Conservation (phyloP, 1,140 invertebrate genomes). For the Stratiolaelaps scimitus region DNA sequence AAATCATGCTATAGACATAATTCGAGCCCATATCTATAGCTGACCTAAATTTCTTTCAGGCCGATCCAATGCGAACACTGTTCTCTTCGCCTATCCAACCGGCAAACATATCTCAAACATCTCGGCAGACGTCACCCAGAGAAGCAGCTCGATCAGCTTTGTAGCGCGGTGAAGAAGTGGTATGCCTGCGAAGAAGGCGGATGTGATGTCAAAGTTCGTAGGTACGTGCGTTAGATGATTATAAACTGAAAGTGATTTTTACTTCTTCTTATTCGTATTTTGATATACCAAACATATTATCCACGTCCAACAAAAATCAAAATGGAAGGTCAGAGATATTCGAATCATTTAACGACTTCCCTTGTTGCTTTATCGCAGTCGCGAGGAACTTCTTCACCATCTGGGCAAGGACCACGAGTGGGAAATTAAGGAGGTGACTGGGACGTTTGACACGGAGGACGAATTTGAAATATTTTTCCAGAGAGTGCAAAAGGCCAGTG, state of each 20-base stretch:
- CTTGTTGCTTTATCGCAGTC: neutral
- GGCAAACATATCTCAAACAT: conserved; percentile 26
- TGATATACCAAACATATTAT: too few relatives aligned
- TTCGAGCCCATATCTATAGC: too few relatives aligned
- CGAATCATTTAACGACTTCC: too few relatives aligned
- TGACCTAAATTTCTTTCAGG: too few relatives aligned
- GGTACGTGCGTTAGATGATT: neutral
- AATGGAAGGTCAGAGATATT: too few relatives aligned
- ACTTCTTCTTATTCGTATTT: too few relatives aligned
- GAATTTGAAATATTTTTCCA: conserved; percentile 23
- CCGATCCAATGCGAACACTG: neutral
- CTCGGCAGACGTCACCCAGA: conserved; percentile 6
- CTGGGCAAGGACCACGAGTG: conserved; percentile 18
- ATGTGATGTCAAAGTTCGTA: too few relatives aligned
- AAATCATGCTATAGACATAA: too few relatives aligned
- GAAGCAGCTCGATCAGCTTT: conserved; percentile 5
- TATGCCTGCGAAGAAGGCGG: conserved; percentile 3
- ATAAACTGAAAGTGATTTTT: conserved; percentile 14
- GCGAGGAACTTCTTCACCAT: conserved; percentile 11
- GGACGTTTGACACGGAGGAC: conserved; percentile 14
- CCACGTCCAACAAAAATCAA: too few relatives aligned
- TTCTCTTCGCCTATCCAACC: neutral
- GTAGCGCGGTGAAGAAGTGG: neutral
- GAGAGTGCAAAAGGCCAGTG: conserved; percentile 8
- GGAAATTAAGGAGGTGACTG: conserved; percentile 22